Evolutionary conservation across 2,113 vertebrate species (phyloP).

Genomic region (Henicopernis longicauda): DNA sequence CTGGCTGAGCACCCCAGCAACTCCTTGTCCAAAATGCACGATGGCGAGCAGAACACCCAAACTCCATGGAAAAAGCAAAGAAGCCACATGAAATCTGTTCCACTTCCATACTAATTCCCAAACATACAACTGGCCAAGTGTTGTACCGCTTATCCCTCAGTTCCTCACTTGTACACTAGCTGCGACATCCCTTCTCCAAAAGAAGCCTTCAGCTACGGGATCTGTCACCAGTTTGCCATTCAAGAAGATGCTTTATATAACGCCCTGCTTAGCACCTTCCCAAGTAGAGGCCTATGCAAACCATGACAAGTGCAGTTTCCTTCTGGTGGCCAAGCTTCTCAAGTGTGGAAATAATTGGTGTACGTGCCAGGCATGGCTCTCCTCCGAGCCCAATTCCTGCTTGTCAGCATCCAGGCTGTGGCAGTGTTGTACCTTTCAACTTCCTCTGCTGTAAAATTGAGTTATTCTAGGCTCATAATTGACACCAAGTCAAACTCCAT

Average conservation of each 20-base stretch:
- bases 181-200: neutral
- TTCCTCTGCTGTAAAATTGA: neutral
- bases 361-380: neutral
- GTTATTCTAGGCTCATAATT: neutral
- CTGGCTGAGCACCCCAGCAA: neutral
- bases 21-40: neutral
- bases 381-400: neutral
- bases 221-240: neutral
- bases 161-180: neutral
- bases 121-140: neutral
- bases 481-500: constrained; percentile 14
- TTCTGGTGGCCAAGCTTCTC: neutral
- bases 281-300: rapidly evolving
- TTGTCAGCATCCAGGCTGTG: neutral
- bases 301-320: neutral
- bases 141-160: neutral
- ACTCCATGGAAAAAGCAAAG: rapidly evolving
- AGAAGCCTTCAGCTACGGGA: neutral
- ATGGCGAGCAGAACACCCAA: neutral
- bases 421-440: neutral
- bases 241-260: neutral
- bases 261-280: neutral
- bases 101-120: neutral
- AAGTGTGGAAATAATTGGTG: neutral
- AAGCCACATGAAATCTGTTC: neutral